Conservation (phyloP, 2,888 invertebrate genomes). For the Rhimphoctona megacephalus region DNA sequence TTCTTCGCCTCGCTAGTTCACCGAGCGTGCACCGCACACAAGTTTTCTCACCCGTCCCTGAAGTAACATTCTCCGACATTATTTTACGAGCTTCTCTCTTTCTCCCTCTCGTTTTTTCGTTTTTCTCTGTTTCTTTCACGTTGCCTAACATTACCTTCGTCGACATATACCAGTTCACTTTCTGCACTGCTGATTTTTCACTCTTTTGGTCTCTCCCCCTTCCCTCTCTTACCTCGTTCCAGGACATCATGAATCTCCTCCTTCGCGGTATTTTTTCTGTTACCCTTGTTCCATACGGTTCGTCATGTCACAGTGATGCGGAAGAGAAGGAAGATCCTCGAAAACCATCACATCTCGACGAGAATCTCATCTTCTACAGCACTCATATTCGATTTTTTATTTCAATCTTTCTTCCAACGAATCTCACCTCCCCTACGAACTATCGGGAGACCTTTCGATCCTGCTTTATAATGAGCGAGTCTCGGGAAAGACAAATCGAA, state of each 20-base stretch:
- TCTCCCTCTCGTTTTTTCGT: constrained; percentile 13
- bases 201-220: neutral
- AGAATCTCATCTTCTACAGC: constrained; percentile 27
- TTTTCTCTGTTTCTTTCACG: neutral
- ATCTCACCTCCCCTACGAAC: neutral
- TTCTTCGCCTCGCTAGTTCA: constrained; percentile 54
- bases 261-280: constrained; percentile 53
- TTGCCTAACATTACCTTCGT: constrained; percentile 1
- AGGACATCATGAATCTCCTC: constrained; percentile 50
- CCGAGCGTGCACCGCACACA: constrained; percentile 49
- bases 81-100: constrained; percentile 55
- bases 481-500: constrained; percentile 38
- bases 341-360: constrained; percentile 21
- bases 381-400: constrained; percentile 12
- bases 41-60: constrained; percentile 45
- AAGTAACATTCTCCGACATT: constrained; percentile 69
- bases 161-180: constrained; percentile 33
- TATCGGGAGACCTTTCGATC: constrained; percentile 12
- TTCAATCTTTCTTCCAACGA: neutral
- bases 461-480: constrained; percentile 55
- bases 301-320: constrained; percentile 53
- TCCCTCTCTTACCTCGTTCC: constrained; percentile 40
- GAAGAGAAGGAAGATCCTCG: constrained; percentile 38
- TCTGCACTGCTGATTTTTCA: constrained; percentile 55
- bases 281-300: constrained; percentile 43